phyloP scores from a whole-genome alignment of 2,888 invertebrate genomes.

The Tromatobia lineatoria region DNA sequence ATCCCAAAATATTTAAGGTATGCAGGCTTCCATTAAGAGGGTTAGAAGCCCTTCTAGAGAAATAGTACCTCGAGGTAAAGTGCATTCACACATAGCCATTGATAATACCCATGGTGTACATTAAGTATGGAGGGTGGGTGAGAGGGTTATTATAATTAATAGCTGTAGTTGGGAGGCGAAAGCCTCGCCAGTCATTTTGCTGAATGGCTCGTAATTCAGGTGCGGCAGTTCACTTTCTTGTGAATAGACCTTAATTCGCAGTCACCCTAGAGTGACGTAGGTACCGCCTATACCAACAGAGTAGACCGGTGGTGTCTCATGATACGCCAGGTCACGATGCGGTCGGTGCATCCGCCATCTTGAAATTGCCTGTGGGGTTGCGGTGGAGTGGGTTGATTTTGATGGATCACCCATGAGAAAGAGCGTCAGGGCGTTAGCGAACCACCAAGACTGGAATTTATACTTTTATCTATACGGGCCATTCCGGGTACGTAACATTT shows the following conservation, averaged over 20 bases:
- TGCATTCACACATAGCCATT: conserved; percentile 25
- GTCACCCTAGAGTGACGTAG: conserved; percentile 59
- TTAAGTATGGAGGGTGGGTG: conserved; percentile 42
- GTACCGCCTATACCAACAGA: conserved; percentile 28
- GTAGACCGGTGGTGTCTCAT: not conserved
- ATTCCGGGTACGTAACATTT: too few relatives aligned
- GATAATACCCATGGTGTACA: conserved; percentile 52
- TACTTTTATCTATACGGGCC: conserved; percentile 9
- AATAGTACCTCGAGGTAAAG: conserved; percentile 8
- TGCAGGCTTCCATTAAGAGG: conserved; percentile 7
- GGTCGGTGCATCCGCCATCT: conserved; percentile 45
- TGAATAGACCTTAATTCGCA: conserved; percentile 82
- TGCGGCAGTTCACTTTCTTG: conserved; percentile 73
- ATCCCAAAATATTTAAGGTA: conserved; percentile 69
- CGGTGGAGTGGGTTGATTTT: conserved; percentile 59
- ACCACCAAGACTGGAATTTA: conserved; percentile 52
- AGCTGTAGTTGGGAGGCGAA: conserved; percentile 68
- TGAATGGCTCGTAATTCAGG: conserved; percentile 84
- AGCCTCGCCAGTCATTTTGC: conserved; percentile 73
- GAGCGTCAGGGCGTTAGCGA: conserved; percentile 9
- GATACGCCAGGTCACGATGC: conserved; percentile 45
- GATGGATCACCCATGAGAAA: conserved; percentile 61
- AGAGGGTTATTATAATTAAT: conserved; percentile 80
- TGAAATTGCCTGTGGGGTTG: conserved; percentile 45
- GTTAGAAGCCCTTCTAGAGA: not conserved